phyloP scores from a whole-genome alignment of 1,140 invertebrate species.

The Sitophilus oryzae region DNA sequence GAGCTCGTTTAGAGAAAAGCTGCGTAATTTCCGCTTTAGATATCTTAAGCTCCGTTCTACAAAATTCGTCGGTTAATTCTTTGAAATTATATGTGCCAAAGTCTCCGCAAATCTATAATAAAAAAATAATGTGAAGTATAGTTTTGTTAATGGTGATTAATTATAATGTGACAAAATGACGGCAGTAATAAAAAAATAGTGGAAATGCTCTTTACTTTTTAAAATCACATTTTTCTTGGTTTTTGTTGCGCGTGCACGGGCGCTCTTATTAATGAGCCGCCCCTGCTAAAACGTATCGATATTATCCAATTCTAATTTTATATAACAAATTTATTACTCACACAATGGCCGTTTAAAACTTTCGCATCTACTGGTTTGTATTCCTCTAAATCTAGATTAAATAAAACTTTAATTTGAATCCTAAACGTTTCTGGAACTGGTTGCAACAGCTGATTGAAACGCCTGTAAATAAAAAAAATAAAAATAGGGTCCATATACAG shows the following conservation, averaged over 20 bases:
- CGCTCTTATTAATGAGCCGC: not conserved
- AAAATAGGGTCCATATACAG: too few species aligned
- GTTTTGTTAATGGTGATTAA: constrained; percentile 1
- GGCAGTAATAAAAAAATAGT: not conserved
- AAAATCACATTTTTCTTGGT: not conserved
- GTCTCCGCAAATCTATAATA: constrained; percentile 30
- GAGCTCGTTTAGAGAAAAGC: constrained; percentile 21
- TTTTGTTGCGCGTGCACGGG: too few species aligned
- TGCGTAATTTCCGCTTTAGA: constrained; percentile 18
- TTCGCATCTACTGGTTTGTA: constrained; percentile 21
- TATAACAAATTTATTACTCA: constrained; percentile 15
- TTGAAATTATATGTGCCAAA: constrained; percentile 28
- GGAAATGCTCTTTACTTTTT: not conserved
- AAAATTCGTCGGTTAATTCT: constrained; percentile 18
- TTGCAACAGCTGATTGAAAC: constrained; percentile 26
- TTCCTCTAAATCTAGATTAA: constrained; percentile 23
- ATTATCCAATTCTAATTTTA: not conserved
- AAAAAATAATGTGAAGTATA: too few species aligned
- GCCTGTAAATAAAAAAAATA: constrained; percentile 11
- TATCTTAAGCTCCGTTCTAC: constrained; percentile 17
- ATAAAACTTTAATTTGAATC: constrained; percentile 29
- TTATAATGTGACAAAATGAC: not conserved
- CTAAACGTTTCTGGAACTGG: constrained; percentile 28
- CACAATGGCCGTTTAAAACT: constrained; percentile 24
- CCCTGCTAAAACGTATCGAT: not conserved